Base-by-base conservation (phyloP, 2,797 vertebrate genomes). In the Amniataba percoides region DNA sequence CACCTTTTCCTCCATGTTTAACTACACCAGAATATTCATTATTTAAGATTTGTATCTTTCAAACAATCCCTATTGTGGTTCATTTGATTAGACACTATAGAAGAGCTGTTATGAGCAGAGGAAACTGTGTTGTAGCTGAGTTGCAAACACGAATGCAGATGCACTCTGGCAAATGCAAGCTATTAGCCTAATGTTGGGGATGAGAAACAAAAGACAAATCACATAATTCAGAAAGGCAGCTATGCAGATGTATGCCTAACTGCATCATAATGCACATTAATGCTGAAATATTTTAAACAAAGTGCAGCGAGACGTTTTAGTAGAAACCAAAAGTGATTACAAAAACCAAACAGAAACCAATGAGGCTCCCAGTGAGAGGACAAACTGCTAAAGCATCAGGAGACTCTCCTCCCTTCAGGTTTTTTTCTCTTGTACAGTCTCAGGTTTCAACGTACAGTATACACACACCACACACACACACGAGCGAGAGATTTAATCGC, bases 401-500 rank as follows among this genome's bases (percentile, higher is more conserved):
- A 58, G 52, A 45, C 36, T 36, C 1, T 0, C 12, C 9, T 19
- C 43, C 31, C 18, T 6, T 34, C 23, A 13, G 27, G 65, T 63
- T 31, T 42, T 19, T 59, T 23, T 55, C 42, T 67, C 14, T 69
- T 21, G 46, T 31, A 14, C 36, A n/a, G n/a, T 68, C 45, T 59
- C 15, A 25, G 55, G 5, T 71, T 74, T 74, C 52, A 71, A 48
- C 40, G 39, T 16, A 77, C 62, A 23, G 39, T 55, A 49, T 1
- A 25, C 16, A 67, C 63, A 57, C 48, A 71, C 45, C 55, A 25
- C 67, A 49, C 56, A 60, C 9, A 71, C 15, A 51, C n/a, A 31
- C 16, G 46, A 4, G 31, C 34, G 7, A 4, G 18, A 71, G 62
- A 83, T 77, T 55, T 23, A 71, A 79, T 80, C 34, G 40, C 58